Evolutionary conservation across 2,113 vertebrate species (phyloP), one percentile per base, ranked within the genome.

Genomic region (Lepus americanus): DNA sequence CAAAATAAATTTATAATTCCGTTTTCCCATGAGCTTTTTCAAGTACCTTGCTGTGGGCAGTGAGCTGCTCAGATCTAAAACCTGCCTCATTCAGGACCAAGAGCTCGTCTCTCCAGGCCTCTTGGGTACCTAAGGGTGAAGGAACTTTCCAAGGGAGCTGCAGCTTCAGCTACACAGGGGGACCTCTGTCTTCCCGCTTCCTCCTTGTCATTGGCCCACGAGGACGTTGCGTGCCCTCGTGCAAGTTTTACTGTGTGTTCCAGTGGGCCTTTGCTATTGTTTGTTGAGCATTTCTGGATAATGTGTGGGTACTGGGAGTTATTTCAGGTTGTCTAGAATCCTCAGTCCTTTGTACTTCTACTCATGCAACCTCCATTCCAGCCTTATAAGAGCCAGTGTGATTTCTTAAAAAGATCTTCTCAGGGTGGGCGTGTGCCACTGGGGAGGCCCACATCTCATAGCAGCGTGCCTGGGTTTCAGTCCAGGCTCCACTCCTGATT

Each of bases 261-360:
- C 29, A 22, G 90, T 64, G n/a, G 13, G 51, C 44, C 25, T 79
- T 31, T 79, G 29, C 69, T 82, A 5, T 86, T 6, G 44, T 63
- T 74, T 64, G 55, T 17, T 27, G 27, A 74, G 19, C n/a, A n/a
- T 73, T 97, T 96, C 55, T 59, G 29, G n/a, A 70, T n/a, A 36
- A 55, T 17, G 66, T 25, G 10, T 61, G 16, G 14, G 5, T 44
- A 23, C 22, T 20, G 31, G 25, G 31, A 90, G 19, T 31, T 27
- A 33, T 82, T 89, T 87, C 51, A 59, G 72, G 95, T 86, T 74
- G 63, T n/a, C 70, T 67, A 11, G 49, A 78, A 78, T 82, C 83
- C 39, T 13, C 81, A 74, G 12, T 64, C 44, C 6, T 87, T 63
- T 93, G 53, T 67, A 49, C 9, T 74, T 89, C 64, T 1, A 53